Conservation (phyloP, 1,140 invertebrate genomes). For the Eupeodes corollae region DNA sequence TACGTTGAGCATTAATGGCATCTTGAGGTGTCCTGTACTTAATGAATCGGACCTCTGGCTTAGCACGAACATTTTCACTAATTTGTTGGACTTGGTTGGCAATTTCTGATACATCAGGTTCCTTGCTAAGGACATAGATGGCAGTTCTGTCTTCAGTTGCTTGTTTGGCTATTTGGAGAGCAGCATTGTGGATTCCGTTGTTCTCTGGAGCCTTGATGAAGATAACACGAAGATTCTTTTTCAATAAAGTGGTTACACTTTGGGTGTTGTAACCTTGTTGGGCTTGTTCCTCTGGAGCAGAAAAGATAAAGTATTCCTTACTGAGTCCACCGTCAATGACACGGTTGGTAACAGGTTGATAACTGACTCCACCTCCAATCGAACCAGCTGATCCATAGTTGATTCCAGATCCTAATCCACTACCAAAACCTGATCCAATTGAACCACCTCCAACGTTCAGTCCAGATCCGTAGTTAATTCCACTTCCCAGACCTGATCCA, state of each 20-base stretch:
- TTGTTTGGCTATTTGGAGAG: slow-evolving; percentile 22
- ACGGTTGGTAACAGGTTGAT: slow-evolving; percentile 6
- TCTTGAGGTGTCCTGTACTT: slow-evolving; percentile 28
- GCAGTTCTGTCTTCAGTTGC: slow-evolving; percentile 26
- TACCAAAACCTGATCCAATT: slow-evolving; percentile 16
- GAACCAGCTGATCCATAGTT: slow-evolving; percentile 14
- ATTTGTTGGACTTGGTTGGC: slow-evolving; percentile 20
- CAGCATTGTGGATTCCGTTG: slow-evolving; percentile 24
- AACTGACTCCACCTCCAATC: slow-evolving; percentile 2
- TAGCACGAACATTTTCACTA: slow-evolving; percentile 18
- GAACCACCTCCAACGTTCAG: slow-evolving; percentile 11
- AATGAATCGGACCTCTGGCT: slow-evolving; percentile 29
- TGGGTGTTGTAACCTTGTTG: slow-evolving; percentile 17
- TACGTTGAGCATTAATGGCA: slow-evolving; percentile 24
- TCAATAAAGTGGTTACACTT: slow-evolving; percentile 13
- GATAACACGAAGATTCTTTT: slow-evolving; percentile 25
- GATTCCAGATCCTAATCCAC: slow-evolving; percentile 10
- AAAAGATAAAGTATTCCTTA: slow-evolving; percentile 25
- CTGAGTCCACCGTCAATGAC: slow-evolving; percentile 20
- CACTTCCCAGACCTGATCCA: slow-evolving; percentile 1
- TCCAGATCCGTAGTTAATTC: slow-evolving; percentile 19
- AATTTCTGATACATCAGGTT: slow-evolving; percentile 23
- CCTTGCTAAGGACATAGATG: slow-evolving; percentile 28
- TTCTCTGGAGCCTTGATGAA: slow-evolving; percentile 34
- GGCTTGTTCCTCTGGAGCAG: slow-evolving; percentile 22